A percentile compares a stretch with the other conserved stretches of the same genome.
These are phyloP conservation scores for Chrysodeixis includens DNA, from an alignment of 2,888 invertebrate genomes.

Conservation along the genomic window DNA sequence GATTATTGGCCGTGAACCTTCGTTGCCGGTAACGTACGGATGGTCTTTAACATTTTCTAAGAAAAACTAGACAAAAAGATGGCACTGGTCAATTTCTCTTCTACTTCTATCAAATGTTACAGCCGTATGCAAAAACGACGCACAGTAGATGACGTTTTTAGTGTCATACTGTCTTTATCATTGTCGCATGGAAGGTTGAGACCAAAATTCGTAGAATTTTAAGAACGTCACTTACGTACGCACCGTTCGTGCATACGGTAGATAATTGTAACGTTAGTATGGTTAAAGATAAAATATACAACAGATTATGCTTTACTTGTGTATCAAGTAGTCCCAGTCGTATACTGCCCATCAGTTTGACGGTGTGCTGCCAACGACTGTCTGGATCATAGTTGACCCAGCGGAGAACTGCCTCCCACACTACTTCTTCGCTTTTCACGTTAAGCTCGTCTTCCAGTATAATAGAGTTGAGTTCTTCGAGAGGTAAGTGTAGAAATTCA, in stretches of 20 bases:
- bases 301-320: conserved; percentile 75
- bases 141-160: no score
- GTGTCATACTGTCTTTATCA: no score
- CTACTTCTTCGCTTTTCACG: conserved; percentile 95
- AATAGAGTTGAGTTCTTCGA: conserved; percentile 93
- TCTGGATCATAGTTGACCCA: conserved; percentile 96
- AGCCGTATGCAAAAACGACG: no score
- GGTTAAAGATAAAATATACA: background rate
- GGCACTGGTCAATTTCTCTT: no score
- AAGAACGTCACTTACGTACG: no score
- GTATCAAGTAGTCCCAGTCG: conserved; percentile 95
- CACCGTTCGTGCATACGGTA: no score
- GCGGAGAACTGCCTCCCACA: conserved; percentile 95
- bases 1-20: conserved; percentile 95
- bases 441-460: conserved; percentile 95
- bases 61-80: conserved; percentile 91
- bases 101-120: no score
- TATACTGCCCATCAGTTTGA: conserved; percentile 94
- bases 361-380: conserved; percentile 92
- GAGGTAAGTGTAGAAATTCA: conserved; percentile 92
- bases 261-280: no score
- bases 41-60: conserved; percentile 97
- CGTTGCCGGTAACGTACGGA: conserved; percentile 94
- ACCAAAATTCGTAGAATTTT: no score
- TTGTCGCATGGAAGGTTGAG: no score